Base-by-base conservation (phyloP, 2,888 invertebrate genomes). In the Agrypnus murinus region DNA sequence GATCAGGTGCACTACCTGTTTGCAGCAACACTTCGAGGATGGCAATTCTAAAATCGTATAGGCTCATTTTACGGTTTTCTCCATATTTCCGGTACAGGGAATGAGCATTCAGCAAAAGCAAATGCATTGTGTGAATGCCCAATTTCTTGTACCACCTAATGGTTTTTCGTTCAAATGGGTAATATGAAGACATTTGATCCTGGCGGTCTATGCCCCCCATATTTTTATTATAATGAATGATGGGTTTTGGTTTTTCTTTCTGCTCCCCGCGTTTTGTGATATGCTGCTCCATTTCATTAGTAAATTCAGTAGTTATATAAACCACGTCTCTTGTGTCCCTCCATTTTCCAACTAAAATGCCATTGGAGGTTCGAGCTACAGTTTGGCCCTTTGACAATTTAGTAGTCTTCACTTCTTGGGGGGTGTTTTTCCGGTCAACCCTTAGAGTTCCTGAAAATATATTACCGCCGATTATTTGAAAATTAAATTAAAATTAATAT, bases 161-260 rank as follows among this genome's bases (percentile, higher is more conserved):
- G 32, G 58, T 74, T 50, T 71, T 69, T 45, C 70, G 66, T 14
- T 73, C 74, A 45, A 62, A 65, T n/a, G 74, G 65, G 59, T 75
- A 76, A 63, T 76, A 76, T 2, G 74, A 55, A 10, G 68, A 46
- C 75, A 76, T 76, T 71, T 76, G 74, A 64, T 75, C 76, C 53
- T 76, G 75, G 9, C 59, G 45, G 62, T 76, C 72, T 17, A n/a
- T n/a, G n/a, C n/a, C n/a, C n/a, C n/a, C n/a, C n/a, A n/a, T n/a
- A n/a, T n/a, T n/a, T n/a, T n/a, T 60, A 73, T 75, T 76, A 48
- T 75, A 77, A 32, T 71, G 50, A 34, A 68, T 45, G 40, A 75
- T 36, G n/a, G 75, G 53, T 65, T 67, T 71, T 43, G 77, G 78
- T 57, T 76, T 76, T 65, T 48, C 15, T 68, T 69, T 68, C 6